A percentile compares a stretch with the other conserved stretches of the same genome.
Evolutionary conservation across 2,797 vertebrate species (phyloP).

Genomic region (Dendrocincla fuliginosa): DNA sequence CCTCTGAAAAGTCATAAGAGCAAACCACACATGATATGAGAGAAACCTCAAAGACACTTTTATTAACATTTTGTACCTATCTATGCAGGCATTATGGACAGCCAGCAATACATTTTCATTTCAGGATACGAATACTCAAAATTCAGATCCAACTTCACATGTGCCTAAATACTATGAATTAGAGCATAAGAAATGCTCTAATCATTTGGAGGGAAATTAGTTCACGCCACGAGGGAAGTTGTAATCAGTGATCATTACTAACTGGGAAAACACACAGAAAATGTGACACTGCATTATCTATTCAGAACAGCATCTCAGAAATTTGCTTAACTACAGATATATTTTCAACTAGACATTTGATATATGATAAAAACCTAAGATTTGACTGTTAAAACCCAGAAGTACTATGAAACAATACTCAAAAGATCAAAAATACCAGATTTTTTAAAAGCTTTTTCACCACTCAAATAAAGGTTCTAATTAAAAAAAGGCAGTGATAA

Average conservation of each 20-base stretch:
- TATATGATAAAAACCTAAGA: background rate
- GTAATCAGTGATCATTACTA: background rate
- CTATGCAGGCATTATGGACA: background rate
- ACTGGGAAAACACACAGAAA: background rate
- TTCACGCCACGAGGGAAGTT: too few relatives aligned
- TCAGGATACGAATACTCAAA: background rate
- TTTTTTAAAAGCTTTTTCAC: background rate
- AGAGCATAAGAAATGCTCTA: background rate
- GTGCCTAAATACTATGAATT: background rate
- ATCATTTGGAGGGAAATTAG: background rate
- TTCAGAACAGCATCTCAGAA: background rate
- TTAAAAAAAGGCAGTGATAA: background rate
- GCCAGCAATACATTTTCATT: background rate
- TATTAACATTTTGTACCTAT: background rate
- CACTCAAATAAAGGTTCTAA: background rate
- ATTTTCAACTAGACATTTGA: background rate
- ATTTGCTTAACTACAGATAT: background rate
- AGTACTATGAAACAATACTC: background rate
- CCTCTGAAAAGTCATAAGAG: background rate
- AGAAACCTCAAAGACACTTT: background rate
- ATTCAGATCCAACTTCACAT: background rate
- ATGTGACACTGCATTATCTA: background rate
- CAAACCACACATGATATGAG: fast-evolving
- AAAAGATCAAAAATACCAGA: background rate
- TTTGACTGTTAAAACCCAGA: background rate